Evolutionary conservation across 2,888 invertebrate species (phyloP).

Genomic region (Onchidella celtica): DNA sequence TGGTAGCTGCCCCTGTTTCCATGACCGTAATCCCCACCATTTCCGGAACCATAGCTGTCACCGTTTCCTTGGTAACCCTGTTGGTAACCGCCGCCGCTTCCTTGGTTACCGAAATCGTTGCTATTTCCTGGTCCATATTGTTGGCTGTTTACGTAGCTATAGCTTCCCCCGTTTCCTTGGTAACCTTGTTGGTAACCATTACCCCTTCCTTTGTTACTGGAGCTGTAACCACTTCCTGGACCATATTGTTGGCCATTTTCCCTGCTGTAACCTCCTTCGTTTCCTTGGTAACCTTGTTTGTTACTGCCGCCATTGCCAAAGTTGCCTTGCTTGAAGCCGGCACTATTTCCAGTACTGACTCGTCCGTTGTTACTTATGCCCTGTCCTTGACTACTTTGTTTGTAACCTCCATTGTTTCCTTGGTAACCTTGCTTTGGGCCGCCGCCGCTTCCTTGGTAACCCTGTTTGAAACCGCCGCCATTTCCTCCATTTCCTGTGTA

Average conservation of each 20-base stretch:
- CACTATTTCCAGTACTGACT: background rate
- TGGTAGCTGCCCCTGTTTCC: too few relatives aligned
- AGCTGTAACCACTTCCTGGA: background rate
- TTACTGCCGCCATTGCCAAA: background rate
- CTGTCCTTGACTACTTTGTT: background rate
- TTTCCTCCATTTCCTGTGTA: background rate
- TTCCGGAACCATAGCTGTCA: background rate
- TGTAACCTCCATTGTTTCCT: background rate
- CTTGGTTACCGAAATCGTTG: too few relatives aligned
- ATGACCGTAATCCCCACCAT: background rate
- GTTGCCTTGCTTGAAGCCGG: too few relatives aligned
- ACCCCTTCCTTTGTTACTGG: too few relatives aligned
- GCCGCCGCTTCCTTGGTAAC: background rate
- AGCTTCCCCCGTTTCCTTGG: background rate
- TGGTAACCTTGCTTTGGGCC: background rate
- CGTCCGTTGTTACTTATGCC: background rate
- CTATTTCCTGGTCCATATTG: background rate
- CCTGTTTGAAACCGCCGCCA: background rate
- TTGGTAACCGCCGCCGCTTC: background rate
- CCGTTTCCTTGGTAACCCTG: background rate
- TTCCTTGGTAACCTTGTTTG: background rate
- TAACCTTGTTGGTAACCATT: background rate
- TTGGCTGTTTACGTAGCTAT: background rate
- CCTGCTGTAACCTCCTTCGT: background rate
- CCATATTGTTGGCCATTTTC: background rate